Conservation (phyloP, 53 echinoderm and acorn worm species). For the Holothuria scabra region DNA sequence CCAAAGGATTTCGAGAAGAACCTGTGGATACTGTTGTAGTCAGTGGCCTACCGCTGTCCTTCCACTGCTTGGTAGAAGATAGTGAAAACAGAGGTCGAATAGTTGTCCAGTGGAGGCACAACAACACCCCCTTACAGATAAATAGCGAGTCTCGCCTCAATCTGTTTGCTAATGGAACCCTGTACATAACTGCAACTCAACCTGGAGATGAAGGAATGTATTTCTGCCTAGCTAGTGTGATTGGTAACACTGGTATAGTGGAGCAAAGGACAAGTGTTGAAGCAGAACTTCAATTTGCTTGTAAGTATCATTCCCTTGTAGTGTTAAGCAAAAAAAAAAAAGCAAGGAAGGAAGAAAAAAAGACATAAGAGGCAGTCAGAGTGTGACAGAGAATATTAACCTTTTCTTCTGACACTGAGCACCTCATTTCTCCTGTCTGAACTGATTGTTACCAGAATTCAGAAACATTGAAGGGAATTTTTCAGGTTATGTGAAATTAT, state of each 20-base stretch:
- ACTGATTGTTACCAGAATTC: too few species aligned
- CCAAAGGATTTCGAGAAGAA: slow-evolving; percentile 76
- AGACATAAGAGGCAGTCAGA: too few species aligned
- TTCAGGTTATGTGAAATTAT: too few species aligned
- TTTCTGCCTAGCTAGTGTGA: slow-evolving; percentile 68
- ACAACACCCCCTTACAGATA: slow-evolving; percentile 52
- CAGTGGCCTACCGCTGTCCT: slow-evolving; percentile 60
- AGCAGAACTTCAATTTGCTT: slow-evolving; percentile 89
- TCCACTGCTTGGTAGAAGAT: slow-evolving; percentile 84
- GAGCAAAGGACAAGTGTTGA: slow-evolving; percentile 63
- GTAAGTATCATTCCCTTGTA: slow-evolving; percentile 93
- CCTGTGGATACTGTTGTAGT: slow-evolving; percentile 78
- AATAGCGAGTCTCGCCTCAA: slow-evolving; percentile 45
- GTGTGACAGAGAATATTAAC: too few species aligned
- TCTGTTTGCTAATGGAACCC: slow-evolving; percentile 82
- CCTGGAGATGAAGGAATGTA: slow-evolving; percentile 78
- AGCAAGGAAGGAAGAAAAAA: too few species aligned
- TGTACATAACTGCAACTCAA: slow-evolving; percentile 65
- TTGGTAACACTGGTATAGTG: slow-evolving; percentile 43
- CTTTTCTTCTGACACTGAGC: too few species aligned
- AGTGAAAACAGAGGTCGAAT: slow-evolving; percentile 61
- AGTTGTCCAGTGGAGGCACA: slow-evolving; percentile 70
- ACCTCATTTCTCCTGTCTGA: too few species aligned
- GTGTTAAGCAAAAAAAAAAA: too few species aligned
- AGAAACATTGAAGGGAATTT: too few species aligned